Evolutionary conservation across 2,888 invertebrate genomes (phyloP).

Genomic region (Holacanthella duospinosa): DNA sequence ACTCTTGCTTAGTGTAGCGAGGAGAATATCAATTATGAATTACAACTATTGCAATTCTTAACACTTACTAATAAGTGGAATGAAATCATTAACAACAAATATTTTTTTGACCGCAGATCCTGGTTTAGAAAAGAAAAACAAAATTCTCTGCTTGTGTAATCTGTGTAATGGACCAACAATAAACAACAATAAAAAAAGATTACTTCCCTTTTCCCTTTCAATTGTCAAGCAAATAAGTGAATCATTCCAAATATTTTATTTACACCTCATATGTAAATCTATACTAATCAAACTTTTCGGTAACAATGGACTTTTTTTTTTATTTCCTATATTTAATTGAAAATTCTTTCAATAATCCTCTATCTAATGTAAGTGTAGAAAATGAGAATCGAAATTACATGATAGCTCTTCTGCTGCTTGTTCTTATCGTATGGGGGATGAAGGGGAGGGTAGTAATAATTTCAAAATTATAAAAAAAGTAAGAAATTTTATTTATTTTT

Average conservation of each 20-base stretch:
- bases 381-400: too few relatives aligned
- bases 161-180: neutral
- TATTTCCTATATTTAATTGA: too few relatives aligned
- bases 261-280: neutral
- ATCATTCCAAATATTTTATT: neutral
- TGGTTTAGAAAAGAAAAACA: neutral
- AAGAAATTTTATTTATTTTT: too few relatives aligned
- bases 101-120: constrained; percentile 1
- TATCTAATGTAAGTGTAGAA: too few relatives aligned
- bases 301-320: too few relatives aligned
- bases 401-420: too few relatives aligned
- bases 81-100: neutral
- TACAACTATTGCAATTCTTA: neutral
- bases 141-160: neutral
- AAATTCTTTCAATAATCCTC: too few relatives aligned
- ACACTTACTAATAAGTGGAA: too few relatives aligned
- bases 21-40: neutral
- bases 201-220: neutral
- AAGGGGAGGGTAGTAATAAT: too few relatives aligned
- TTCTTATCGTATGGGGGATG: too few relatives aligned
- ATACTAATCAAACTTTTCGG: neutral
- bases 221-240: neutral
- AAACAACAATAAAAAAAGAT: neutral
- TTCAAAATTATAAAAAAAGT: too few relatives aligned
- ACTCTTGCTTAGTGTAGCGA: neutral